Conservation (phyloP, 2,888 invertebrate genomes). For the Cheilosia variabilis region DNA sequence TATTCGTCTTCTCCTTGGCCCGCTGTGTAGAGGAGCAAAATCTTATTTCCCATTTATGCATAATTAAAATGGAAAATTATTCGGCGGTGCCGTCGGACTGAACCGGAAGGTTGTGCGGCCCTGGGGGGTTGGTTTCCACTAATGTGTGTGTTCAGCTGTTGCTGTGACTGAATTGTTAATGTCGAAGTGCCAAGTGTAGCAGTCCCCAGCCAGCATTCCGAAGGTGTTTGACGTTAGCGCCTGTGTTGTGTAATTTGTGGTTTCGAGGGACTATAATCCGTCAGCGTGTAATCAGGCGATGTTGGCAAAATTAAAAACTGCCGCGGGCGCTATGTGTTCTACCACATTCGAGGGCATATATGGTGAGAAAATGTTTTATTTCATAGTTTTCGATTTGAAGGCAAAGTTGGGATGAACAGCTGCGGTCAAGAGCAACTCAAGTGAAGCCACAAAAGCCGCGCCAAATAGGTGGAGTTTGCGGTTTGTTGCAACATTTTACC, state of each 20-base stretch:
- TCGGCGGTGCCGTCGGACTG: not conserved
- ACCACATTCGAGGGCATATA: too few species aligned
- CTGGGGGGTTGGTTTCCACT: not conserved
- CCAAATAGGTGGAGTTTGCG: too few species aligned
- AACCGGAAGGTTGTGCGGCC: not conserved
- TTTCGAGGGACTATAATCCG: not conserved
- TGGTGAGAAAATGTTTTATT: too few species aligned
- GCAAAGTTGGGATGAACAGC: too few species aligned
- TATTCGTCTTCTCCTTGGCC: not conserved
- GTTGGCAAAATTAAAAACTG: not conserved
- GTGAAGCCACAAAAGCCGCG: too few species aligned
- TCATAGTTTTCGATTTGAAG: too few species aligned
- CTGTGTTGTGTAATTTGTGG: not conserved
- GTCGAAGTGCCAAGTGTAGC: not conserved
- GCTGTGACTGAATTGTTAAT: not conserved
- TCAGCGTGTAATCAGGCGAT: not conserved
- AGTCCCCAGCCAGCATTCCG: not conserved
- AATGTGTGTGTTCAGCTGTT: not conserved
- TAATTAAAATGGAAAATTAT: conserved; percentile 6
- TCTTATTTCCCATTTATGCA: not conserved
- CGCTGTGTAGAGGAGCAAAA: not conserved
- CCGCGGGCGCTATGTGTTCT: too few species aligned
- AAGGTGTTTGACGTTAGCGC: not conserved
- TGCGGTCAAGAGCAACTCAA: too few species aligned
- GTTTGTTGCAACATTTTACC: too few species aligned